Evolutionary conservation across 1,140 invertebrate species (phyloP), one percentile per base, ranked within the genome.

Genomic region (Calliopsis andreniformis): DNA sequence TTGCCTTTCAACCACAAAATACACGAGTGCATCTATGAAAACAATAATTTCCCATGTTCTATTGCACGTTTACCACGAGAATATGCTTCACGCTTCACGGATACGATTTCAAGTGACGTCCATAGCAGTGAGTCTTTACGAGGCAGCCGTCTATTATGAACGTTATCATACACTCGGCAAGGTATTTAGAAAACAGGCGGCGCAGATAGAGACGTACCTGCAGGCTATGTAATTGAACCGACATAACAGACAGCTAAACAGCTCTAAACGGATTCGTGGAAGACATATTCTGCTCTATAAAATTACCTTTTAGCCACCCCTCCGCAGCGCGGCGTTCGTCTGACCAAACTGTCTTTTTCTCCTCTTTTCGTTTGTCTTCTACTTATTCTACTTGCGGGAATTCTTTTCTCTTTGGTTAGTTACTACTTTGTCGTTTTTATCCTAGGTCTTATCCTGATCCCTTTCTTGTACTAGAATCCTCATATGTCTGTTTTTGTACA

Each of bases 221-320:
- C n/a, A 43, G 43, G 56, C 23, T 61, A 32, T 43, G 80, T 86
- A 88, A 87, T 87, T 84, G 84, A 87, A 85, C 53, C 64, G 59
- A 61, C 58, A 47, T 61, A 58, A 79, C 83, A 80, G 76, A 87
- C 82, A 81, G 77, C 76, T 86, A 85, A 88, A 86, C 75, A 76
- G 79, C 73, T 87, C 71, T 85, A 87, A 89, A 89, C 85, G 80
- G 84, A 86, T 91, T 91, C 89, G 81, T 83, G 84, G 89, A 91
- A 91, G 84, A 79, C 83, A 75, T 79, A 84, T 85, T 88, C 59
- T 78, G 70, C 82, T 82, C 80, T 87, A 88, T 89, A 89, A 90
- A 90, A 88, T 88, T 88, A 86, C 77, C 64, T 73, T 78, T 45
- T 67, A 28, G 66, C 58, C 69, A 66, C 59, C 79, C 25, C 56